Evolutionary conservation across 2,113 vertebrate genomes (phyloP).

Genomic region (Microtus oregoni): DNA sequence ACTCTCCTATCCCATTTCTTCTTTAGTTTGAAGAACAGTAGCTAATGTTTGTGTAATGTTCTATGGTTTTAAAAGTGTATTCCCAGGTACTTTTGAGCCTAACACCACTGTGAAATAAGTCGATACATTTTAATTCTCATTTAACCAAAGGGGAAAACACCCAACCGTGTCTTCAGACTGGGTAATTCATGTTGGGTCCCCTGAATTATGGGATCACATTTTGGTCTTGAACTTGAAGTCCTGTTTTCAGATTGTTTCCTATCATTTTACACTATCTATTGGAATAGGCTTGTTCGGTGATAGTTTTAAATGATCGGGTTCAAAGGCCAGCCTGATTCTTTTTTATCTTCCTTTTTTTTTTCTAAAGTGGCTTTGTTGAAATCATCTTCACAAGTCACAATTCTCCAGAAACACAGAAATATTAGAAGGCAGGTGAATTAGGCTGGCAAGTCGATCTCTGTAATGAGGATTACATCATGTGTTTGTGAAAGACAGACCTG

Average conservation of each 20-base stretch:
- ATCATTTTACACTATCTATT: background rate
- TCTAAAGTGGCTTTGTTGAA: background rate
- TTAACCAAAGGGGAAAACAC: conserved; percentile 8
- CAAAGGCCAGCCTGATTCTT: background rate
- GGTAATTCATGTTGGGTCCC: background rate
- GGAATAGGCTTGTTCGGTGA: background rate
- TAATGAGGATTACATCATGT: background rate
- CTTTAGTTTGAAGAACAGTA: conserved; percentile 80
- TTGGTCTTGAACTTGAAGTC: background rate
- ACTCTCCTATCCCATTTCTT: conserved; percentile 72
- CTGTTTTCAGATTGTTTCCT: conserved; percentile 1
- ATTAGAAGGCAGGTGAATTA: background rate
- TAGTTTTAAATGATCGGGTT: background rate
- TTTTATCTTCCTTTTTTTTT: background rate
- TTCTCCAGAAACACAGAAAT: background rate
- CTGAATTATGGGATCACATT: background rate
- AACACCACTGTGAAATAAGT: background rate
- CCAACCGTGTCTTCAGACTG: background rate
- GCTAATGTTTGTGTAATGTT: conserved; percentile 76
- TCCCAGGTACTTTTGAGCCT: conserved; percentile 42
- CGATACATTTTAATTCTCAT: background rate
- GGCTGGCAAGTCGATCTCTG: background rate
- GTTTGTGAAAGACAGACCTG: background rate
- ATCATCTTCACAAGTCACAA: background rate
- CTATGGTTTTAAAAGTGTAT: conserved; percentile 64